A percentile compares a stretch with the other conserved stretches of the same genome.
phyloP scores from a whole-genome alignment of 30 jellyfish, hydroid and myxozoan genomes.

The Nemopilema nomurai region DNA sequence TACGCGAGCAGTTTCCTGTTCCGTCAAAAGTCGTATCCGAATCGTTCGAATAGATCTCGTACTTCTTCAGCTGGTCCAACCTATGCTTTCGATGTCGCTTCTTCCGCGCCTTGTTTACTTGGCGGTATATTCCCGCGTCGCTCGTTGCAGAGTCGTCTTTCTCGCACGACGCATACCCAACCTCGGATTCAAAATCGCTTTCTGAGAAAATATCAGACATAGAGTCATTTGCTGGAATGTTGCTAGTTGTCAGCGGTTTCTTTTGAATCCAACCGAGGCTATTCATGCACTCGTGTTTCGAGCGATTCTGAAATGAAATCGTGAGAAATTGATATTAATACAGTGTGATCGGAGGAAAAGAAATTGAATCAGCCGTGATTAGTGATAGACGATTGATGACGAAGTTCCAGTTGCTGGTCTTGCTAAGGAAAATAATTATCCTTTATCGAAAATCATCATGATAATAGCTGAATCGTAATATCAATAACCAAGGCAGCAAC shows the following conservation, averaged over 20 bases:
- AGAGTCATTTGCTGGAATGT: slow-evolving; percentile 8
- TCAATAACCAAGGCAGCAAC: too few species aligned
- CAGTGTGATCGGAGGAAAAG: too few species aligned
- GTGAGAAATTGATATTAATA: too few species aligned
- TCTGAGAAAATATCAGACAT: slow-evolving; percentile 42
- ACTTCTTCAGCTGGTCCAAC: slow-evolving; percentile 20
- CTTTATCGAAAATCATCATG: too few species aligned
- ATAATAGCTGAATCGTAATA: too few species aligned
- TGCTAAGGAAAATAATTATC: too few species aligned
- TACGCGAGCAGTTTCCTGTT: slow-evolving; percentile 4
- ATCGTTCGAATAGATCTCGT: slow-evolving; percentile 45
- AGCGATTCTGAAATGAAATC: background rate
- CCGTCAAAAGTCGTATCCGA: slow-evolving; percentile 58
- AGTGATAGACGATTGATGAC: too few species aligned
- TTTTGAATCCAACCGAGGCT: too few species aligned
- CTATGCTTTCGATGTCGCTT: slow-evolving; percentile 27
- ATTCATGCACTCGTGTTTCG: too few species aligned
- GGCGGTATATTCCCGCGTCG: slow-evolving; percentile 5
- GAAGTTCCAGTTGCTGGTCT: too few species aligned
- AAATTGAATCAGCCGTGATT: too few species aligned
- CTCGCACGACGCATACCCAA: slow-evolving; percentile 62
- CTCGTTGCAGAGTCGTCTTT: slow-evolving; percentile 35
- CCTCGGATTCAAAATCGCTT: slow-evolving; percentile 44
- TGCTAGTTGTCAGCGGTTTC: background rate
- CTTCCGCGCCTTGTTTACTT: background rate